Evolutionary conservation across 2,888 invertebrate species (phyloP).

Genomic region (Chymomyza fuscimana): DNA sequence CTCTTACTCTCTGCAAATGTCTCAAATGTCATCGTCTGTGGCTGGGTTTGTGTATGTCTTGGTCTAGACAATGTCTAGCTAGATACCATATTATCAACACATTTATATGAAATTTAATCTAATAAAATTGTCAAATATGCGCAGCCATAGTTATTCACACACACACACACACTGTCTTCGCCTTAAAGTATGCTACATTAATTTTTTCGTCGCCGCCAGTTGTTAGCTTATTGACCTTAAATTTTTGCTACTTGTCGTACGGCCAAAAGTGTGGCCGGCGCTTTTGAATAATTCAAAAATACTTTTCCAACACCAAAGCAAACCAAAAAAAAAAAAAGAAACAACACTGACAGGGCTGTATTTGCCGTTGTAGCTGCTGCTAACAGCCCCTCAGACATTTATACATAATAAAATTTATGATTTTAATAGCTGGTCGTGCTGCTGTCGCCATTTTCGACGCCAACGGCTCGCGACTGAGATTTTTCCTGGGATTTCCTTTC

Average conservation of each 20-base stretch:
- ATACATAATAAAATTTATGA: slow-evolving; percentile 64
- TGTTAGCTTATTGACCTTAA: slow-evolving; percentile 48
- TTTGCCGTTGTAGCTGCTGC: slow-evolving; percentile 12
- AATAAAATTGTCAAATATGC: slow-evolving; percentile 62
- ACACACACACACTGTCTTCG: too few species aligned
- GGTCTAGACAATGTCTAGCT: slow-evolving; percentile 64
- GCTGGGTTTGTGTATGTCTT: slow-evolving; percentile 38
- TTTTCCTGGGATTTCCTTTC: slow-evolving; percentile 26
- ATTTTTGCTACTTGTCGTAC: slow-evolving; percentile 15
- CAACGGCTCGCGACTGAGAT: slow-evolving; percentile 45
- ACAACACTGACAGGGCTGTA: background rate
- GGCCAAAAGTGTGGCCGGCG: slow-evolving; percentile 22
- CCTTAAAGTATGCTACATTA: slow-evolving; percentile 32
- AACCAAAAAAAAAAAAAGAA: background rate
- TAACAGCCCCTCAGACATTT: slow-evolving; percentile 44
- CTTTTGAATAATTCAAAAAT: slow-evolving; percentile 55
- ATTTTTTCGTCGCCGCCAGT: background rate
- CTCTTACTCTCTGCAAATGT: slow-evolving; percentile 1
- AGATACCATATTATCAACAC: slow-evolving; percentile 56
- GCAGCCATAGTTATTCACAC: slow-evolving; percentile 29
- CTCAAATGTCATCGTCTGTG: slow-evolving; percentile 8
- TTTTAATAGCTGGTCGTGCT: slow-evolving; percentile 51
- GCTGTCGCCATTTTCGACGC: slow-evolving; percentile 5
- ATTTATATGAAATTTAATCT: slow-evolving; percentile 67
- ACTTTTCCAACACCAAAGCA: slow-evolving; percentile 18